phyloP scores from a whole-genome alignment of 2,888 invertebrate species.

The Flexamia atlantica region DNA sequence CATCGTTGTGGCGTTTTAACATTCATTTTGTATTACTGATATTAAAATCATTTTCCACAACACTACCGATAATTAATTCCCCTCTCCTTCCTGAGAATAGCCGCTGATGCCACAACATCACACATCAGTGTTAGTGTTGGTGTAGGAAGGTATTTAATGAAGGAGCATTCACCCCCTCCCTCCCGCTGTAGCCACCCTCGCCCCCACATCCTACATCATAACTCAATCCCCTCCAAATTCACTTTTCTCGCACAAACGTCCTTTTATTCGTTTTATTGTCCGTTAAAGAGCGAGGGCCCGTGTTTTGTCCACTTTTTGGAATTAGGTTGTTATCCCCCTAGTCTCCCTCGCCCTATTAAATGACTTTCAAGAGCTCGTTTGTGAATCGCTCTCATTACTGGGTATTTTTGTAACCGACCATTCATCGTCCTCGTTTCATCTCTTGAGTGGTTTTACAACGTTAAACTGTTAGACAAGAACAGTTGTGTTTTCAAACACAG shows the following conservation, averaged over 20 bases:
- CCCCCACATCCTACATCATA: conserved; percentile 43
- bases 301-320: conserved; percentile 56
- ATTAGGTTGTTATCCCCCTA: conserved; percentile 40
- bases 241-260: conserved; percentile 51
- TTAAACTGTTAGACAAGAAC: not conserved
- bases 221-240: conserved; percentile 53
- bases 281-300: conserved; percentile 45
- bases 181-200: not conserved
- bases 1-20: too few relatives aligned
- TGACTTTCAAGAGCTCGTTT: conserved; percentile 31
- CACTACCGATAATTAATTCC: too few relatives aligned
- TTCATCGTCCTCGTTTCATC: conserved; percentile 1
- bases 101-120: too few relatives aligned
- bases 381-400: not conserved
- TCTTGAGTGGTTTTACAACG: not conserved
- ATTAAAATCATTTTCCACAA: too few relatives aligned
- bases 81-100: too few relatives aligned
- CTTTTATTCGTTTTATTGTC: conserved; percentile 52
- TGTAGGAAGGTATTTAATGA: conserved; percentile 18
- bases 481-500: not conserved
- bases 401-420: conserved; percentile 33
- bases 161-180: conserved; percentile 52
- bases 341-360: not conserved
- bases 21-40: too few relatives aligned
- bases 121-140: too few relatives aligned